phyloP scores from a whole-genome alignment of 2,888 invertebrate species.

The Cactoblastis cactorum region DNA sequence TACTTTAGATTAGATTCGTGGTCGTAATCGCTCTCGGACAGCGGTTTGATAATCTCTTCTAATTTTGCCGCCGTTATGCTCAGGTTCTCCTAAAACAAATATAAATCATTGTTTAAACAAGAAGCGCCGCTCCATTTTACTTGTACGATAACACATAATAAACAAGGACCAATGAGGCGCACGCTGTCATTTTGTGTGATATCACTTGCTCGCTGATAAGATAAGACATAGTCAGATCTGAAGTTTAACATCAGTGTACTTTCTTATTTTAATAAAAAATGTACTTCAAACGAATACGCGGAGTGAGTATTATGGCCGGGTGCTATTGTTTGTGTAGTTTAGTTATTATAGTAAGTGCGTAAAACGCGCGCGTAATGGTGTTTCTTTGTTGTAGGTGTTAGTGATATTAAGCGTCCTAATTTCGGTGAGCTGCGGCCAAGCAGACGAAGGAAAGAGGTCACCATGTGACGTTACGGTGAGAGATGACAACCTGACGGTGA shows the following conservation, averaged over 20 bases:
- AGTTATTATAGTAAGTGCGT: conserved; percentile 20
- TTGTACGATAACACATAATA: conserved; percentile 52
- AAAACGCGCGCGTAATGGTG: conserved; percentile 37
- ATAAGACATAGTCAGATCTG: conserved; percentile 53
- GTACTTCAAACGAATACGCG: conserved; percentile 45
- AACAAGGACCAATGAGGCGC: conserved; percentile 63
- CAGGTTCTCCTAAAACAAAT: conserved; percentile 78
- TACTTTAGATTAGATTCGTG: conserved; percentile 56
- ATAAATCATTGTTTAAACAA: conserved; percentile 48
- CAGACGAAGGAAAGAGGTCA: conserved; percentile 36
- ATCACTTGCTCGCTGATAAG: conserved; percentile 65
- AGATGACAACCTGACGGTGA: conserved; percentile 58
- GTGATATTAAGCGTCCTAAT: conserved; percentile 63
- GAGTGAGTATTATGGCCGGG: conserved; percentile 53
- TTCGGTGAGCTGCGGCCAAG: conserved; percentile 42
- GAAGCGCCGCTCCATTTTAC: conserved; percentile 45
- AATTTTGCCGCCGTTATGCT: conserved; percentile 78
- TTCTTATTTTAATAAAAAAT: conserved; percentile 60
- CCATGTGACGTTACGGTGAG: conserved; percentile 53
- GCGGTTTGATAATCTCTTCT: conserved; percentile 78
- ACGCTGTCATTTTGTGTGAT: conserved; percentile 56
- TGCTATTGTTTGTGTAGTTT: conserved; percentile 32
- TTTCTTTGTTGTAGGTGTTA: conserved; percentile 73
- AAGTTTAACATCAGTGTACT: conserved; percentile 60
- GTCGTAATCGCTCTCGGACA: conserved; percentile 57